These are phyloP conservation scores for Fistularia commersonii DNA, from an alignment of 2,797 vertebrate genomes.

Conservation along the genomic window DNA sequence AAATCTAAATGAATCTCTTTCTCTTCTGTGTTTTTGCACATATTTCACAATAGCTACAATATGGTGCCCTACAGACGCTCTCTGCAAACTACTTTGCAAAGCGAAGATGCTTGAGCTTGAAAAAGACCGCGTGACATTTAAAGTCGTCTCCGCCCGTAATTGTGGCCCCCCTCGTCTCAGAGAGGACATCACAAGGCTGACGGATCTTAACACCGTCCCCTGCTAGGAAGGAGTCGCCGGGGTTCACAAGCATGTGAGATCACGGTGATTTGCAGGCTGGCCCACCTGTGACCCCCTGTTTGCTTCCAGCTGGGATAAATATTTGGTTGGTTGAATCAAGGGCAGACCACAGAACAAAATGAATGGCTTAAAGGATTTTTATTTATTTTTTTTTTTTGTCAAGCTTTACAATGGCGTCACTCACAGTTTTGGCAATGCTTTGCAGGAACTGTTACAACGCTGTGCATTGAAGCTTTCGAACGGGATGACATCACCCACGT, in stretches of 20 bases:
- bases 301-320: slow-evolving; percentile 25
- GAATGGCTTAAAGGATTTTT: slow-evolving; percentile 5
- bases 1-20: too few relatives aligned
- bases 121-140: slow-evolving; percentile 33
- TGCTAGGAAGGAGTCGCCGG: slow-evolving; percentile 28
- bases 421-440: background rate
- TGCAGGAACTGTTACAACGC: too few relatives aligned
- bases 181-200: slow-evolving; percentile 28
- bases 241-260: slow-evolving; percentile 37
- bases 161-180: slow-evolving; percentile 9
- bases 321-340: slow-evolving; percentile 8
- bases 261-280: slow-evolving; percentile 45
- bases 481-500: too few relatives aligned
- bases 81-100: too few relatives aligned
- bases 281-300: slow-evolving; percentile 52
- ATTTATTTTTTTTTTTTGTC: background rate
- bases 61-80: too few relatives aligned
- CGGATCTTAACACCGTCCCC: slow-evolving; percentile 30
- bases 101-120: background rate
- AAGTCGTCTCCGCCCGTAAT: slow-evolving; percentile 11
- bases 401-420: background rate
- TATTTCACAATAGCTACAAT: too few relatives aligned
- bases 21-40: too few relatives aligned
- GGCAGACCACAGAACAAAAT: slow-evolving; percentile 3
- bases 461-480: too few relatives aligned